Evolutionary conservation across 2,888 invertebrate genomes (phyloP).

Genomic region (Platycheirus rosarum): DNA sequence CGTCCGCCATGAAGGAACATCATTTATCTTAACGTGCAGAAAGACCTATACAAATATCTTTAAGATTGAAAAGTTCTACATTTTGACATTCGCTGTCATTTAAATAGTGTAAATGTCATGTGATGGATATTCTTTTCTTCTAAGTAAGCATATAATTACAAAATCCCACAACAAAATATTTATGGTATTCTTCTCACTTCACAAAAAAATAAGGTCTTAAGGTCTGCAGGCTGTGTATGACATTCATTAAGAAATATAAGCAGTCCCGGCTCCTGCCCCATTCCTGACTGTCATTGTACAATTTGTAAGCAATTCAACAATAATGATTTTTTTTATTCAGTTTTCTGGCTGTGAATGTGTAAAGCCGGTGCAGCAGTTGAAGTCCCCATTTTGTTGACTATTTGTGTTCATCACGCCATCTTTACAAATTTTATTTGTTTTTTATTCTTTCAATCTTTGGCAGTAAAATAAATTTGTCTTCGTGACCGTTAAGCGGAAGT

Average conservation of each 20-base stretch:
- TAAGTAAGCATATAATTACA: too few species aligned
- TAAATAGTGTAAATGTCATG: too few species aligned
- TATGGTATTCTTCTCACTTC: too few species aligned
- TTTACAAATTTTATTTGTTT: conserved; percentile 51
- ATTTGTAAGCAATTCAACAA: conserved; percentile 38
- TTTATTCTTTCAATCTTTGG: conserved; percentile 49
- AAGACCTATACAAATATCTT: too few species aligned
- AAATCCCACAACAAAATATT: too few species aligned
- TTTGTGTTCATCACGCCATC: conserved; percentile 47
- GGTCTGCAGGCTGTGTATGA: conserved; percentile 1
- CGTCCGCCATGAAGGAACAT: too few species aligned
- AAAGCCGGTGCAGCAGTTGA: conserved; percentile 32
- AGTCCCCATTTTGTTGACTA: conserved; percentile 22
- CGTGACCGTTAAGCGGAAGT: conserved; percentile 43
- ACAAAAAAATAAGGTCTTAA: conserved; percentile 2
- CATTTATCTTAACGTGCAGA: too few species aligned
- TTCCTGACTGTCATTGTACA: too few species aligned
- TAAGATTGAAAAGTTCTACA: too few species aligned
- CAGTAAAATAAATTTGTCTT: conserved; percentile 38
- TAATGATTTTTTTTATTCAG: conserved; percentile 47
- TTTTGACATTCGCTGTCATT: too few species aligned
- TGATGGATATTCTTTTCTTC: too few species aligned
- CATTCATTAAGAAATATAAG: conserved; percentile 24
- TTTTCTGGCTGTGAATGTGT: conserved; percentile 12
- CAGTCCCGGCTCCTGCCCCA: background rate